These are phyloP conservation scores for Notodonta dromedarius DNA, from an alignment of 2,888 invertebrate genomes.

Conservation along the genomic window DNA sequence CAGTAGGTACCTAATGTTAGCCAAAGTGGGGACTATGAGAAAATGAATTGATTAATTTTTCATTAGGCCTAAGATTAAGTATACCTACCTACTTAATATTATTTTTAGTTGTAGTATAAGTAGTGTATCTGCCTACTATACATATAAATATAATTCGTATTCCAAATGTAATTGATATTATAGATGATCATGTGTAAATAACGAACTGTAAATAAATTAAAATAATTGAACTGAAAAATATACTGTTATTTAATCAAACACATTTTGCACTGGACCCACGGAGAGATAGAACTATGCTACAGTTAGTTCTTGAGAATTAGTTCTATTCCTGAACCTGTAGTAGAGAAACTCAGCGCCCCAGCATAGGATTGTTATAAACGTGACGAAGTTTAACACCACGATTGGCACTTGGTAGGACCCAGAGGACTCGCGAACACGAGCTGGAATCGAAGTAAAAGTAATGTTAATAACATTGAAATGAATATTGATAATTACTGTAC, in stretches of 20 bases:
- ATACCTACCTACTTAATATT: not conserved
- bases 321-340: conserved; percentile 59
- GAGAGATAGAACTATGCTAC: conserved; percentile 10
- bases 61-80: conserved; percentile 18
- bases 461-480: not conserved
- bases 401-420: conserved; percentile 86
- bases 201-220: conserved; percentile 43
- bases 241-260: not conserved
- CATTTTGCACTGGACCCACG: not conserved
- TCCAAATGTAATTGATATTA: conserved; percentile 27
- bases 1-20: conserved; percentile 37
- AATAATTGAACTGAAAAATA: not conserved
- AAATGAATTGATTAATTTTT: conserved; percentile 14
- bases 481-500: no score
- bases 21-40: conserved; percentile 55
- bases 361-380: conserved; percentile 82
- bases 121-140: not conserved
- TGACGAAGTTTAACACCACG: conserved; percentile 85
- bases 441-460: conserved; percentile 66
- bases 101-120: not conserved
- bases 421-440: conserved; percentile 84
- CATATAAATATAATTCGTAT: conserved; percentile 15
- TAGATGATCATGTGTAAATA: conserved; percentile 30
- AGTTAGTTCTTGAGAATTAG: conserved; percentile 31
- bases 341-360: conserved; percentile 84